These are phyloP conservation scores for Dunckerocampus dactyliophorus DNA, from an alignment of 2,113 vertebrate species.

Conservation along the genomic window DNA sequence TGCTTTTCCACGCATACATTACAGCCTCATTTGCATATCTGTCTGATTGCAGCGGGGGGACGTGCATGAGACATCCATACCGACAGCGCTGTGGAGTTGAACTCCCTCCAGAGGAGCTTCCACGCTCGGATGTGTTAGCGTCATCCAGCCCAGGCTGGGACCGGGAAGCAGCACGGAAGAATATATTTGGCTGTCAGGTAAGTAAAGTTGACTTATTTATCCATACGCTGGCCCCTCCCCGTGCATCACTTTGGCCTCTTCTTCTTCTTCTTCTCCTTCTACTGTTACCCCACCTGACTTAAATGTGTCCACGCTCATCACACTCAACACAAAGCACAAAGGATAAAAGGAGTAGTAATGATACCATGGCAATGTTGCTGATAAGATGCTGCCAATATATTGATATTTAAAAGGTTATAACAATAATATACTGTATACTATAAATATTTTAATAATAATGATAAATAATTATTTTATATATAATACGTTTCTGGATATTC, in stretches of 20 bases:
- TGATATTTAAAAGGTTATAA: too few relatives aligned
- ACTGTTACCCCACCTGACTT: slow-evolving; percentile 41
- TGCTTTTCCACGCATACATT: not conserved
- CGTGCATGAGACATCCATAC: not conserved
- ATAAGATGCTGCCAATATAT: too few relatives aligned
- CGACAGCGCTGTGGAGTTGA: slow-evolving; percentile 30
- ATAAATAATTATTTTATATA: too few relatives aligned
- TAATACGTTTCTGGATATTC: too few relatives aligned
- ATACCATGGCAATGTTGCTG: slow-evolving; percentile 5
- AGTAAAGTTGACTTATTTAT: slow-evolving; percentile 64
- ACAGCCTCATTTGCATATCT: slow-evolving; percentile 43
- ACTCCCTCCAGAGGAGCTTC: slow-evolving; percentile 45
- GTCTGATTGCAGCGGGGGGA: slow-evolving; percentile 25
- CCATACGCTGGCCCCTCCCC: slow-evolving; percentile 34
- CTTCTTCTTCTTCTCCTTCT: slow-evolving; percentile 44
- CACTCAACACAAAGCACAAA: slow-evolving; percentile 40
- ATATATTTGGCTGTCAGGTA: slow-evolving; percentile 52
- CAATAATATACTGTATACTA: too few relatives aligned
- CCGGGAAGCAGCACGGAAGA: slow-evolving; percentile 33
- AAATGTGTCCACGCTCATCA: slow-evolving; percentile 55
- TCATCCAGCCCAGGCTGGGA: slow-evolving; percentile 35
- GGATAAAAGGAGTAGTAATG: slow-evolving; percentile 34
- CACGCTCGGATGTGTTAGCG: slow-evolving; percentile 62
- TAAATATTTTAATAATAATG: too few relatives aligned
- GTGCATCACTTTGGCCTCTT: slow-evolving; percentile 48